These are phyloP conservation scores for Pogonus chalceus DNA, from an alignment of 1,140 invertebrate genomes.

Conservation along the genomic window DNA sequence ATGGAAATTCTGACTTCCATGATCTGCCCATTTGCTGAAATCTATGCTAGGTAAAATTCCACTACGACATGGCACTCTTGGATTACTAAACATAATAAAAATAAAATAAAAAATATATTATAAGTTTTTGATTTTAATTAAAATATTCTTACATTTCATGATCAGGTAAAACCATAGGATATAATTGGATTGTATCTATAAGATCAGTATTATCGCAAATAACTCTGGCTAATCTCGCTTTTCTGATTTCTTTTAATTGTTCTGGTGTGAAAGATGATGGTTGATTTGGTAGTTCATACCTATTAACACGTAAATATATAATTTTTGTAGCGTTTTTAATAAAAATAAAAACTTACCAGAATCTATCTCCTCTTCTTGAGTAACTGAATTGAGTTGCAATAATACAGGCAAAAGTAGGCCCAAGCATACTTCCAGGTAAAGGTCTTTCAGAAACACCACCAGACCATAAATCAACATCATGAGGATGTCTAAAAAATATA, in stretches of 20 bases:
- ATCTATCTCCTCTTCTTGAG: conserved; percentile 82
- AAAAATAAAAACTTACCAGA: conserved; percentile 53
- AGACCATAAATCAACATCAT: conserved; percentile 86
- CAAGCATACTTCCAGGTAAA: conserved; percentile 78
- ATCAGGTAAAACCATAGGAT: conserved; percentile 86
- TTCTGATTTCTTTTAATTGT: conserved; percentile 84
- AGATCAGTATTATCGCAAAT: conserved; percentile 94
- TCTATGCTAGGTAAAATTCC: conserved; percentile 77
- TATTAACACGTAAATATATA: conserved; percentile 15
- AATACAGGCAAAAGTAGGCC: conserved; percentile 91
- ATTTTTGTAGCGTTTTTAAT: not conserved
- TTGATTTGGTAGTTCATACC: conserved; percentile 83
- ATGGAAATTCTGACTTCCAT: conserved; percentile 10
- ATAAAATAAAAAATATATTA: not conserved
- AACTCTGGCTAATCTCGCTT: conserved; percentile 71
- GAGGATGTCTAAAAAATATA: conserved; percentile 52
- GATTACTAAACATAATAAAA: conserved; percentile 51
- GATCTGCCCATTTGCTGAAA: conserved; percentile 77
- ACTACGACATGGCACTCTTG: conserved; percentile 78
- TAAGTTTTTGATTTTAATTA: not conserved
- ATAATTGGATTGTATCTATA: conserved; percentile 84
- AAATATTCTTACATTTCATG: conserved; percentile 70
- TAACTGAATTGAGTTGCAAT: conserved; percentile 94
- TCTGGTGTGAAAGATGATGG: conserved; percentile 84
- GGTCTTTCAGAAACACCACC: conserved; percentile 85